Conservation (phyloP, 2,888 invertebrate species). For the Ceratothoa steindachneri region DNA sequence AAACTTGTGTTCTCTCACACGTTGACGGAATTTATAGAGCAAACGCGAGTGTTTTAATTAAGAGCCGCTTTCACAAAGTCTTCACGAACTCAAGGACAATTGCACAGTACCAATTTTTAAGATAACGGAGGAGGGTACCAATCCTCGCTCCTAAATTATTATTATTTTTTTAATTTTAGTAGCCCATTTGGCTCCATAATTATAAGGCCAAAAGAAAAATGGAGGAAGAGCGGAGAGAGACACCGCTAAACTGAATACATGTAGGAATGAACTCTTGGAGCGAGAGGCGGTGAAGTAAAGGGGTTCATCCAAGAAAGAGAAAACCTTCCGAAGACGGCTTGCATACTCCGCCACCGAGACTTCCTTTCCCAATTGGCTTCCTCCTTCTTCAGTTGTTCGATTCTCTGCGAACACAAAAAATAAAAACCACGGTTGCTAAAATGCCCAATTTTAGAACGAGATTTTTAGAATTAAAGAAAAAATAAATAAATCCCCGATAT, state of each 20-base stretch:
- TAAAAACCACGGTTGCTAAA: not conserved
- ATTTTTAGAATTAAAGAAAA: not conserved
- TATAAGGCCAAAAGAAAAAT: too few relatives aligned
- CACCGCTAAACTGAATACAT: slow-evolving; percentile 40
- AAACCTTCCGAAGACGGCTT: slow-evolving; percentile 94
- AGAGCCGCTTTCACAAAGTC: too few relatives aligned
- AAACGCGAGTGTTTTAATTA: too few relatives aligned
- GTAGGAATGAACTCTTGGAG: slow-evolving; percentile 38
- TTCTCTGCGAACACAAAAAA: slow-evolving; percentile 77
- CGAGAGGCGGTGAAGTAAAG: slow-evolving; percentile 71
- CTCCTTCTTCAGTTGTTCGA: slow-evolving; percentile 94
- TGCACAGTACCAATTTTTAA: too few relatives aligned
- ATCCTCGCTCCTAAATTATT: too few relatives aligned
- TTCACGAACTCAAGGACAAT: too few relatives aligned
- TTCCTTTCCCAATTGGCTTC: slow-evolving; percentile 88
- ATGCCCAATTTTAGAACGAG: not conserved
- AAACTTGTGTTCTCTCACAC: too few relatives aligned
- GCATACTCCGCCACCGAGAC: slow-evolving; percentile 89
- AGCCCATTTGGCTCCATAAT: too few relatives aligned
- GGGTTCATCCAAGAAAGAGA: slow-evolving; percentile 92
- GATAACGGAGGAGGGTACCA: too few relatives aligned
- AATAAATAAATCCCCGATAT: not conserved
- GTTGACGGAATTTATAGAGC: too few relatives aligned
- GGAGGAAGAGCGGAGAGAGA: too few relatives aligned
- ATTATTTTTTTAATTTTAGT: too few relatives aligned